phyloP scores from a whole-genome alignment of 1,140 invertebrate species.

The Calliphora vicina region DNA sequence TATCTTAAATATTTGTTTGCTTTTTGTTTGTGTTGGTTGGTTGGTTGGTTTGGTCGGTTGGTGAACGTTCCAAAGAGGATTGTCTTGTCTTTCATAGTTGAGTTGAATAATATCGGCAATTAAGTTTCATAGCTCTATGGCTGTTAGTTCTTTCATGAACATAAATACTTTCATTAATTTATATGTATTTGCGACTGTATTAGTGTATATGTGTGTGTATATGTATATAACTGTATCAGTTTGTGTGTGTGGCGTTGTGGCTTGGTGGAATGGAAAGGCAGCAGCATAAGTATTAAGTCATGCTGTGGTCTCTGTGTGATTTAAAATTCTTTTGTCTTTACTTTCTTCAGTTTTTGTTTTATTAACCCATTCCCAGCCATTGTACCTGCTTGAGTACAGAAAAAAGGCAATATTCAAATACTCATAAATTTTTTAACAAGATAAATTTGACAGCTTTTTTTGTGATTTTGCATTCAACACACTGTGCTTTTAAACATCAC shows the following conservation, averaged over 20 bases:
- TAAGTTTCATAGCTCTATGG: slow-evolving; percentile 9
- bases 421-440: too few species aligned
- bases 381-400: too few species aligned
- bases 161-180: slow-evolving; percentile 32
- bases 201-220: neutral
- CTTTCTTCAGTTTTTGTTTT: neutral
- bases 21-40: neutral
- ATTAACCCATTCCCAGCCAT: too few species aligned
- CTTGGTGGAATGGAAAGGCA: neutral
- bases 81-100: neutral
- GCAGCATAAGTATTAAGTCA: neutral
- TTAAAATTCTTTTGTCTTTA: slow-evolving; percentile 12
- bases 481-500: too few species aligned
- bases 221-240: neutral
- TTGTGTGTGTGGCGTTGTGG: neutral
- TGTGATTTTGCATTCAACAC: too few species aligned
- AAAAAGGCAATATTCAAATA: too few species aligned
- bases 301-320: slow-evolving; percentile 13
- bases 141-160: slow-evolving; percentile 13
- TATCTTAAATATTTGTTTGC: neutral
- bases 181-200: slow-evolving; percentile 8
- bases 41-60: neutral
- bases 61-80: neutral
- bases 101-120: slow-evolving; percentile 30
- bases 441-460: too few species aligned